Base-by-base conservation (phyloP, 2,113 vertebrate genomes). In the Scytalopus superciliaris region DNA sequence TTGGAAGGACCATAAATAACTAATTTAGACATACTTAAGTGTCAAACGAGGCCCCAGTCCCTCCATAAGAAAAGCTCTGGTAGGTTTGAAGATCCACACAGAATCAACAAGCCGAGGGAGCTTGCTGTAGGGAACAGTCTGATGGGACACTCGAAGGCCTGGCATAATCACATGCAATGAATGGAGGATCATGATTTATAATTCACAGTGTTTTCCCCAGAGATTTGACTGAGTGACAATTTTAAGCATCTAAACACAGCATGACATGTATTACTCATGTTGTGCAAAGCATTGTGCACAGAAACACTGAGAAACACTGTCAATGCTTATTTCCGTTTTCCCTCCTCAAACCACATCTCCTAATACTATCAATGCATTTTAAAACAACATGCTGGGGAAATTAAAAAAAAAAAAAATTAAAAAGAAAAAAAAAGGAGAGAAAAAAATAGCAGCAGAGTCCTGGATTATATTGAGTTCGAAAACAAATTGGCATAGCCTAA, bases 241-340 rank as follows among this genome's bases (percentile, higher is more conserved):
- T 87, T 62, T 42, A 74, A 88, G 87, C 50, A 82, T 57, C 73
- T 80, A 85, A 76, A 85, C 40, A 73, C 87, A 90, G 72, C 78
- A 70, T 22, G 49, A 72, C 23, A 57, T 18, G 1, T 33, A 79
- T 60, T 84, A 68, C 16, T 47, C 40, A 50, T 12, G 52, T 52
- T 0, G 10, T 16, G 63, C 37, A 40, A 75, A 85, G 63, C 7
- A 21, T 8, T 66, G 23, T 10, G 24, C 21, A 44, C 39, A 89
- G 69, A 81, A 86, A 53, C 35, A 69, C 25, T 10, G 40, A 86
- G 9, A 24, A 92, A 47, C 16, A 6, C 44, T 73, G 27, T 50
- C 42, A 88, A 14, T 27, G 35, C n/a, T 87, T 49, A 13, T 22
- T 44, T 28, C 79, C 42, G 55, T 74, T 56, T 55, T 33, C 25